Percentiles rank a stretch among this genome's conserved stretches.
These are phyloP conservation scores for Arion vulgaris DNA, from an alignment of 1,140 invertebrate species.

Conservation along the genomic window DNA sequence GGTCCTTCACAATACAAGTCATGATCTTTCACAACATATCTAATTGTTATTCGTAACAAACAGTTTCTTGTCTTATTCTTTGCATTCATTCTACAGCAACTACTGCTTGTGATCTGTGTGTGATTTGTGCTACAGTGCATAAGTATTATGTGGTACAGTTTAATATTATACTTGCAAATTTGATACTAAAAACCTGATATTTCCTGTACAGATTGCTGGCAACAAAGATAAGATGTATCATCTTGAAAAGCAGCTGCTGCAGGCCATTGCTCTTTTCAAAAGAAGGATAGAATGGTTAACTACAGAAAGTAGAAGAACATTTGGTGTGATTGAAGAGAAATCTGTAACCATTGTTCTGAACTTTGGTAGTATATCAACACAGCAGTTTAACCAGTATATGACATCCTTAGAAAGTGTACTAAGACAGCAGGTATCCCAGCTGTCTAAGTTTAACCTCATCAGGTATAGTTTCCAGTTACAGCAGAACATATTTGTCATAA, in stretches of 20 bases:
- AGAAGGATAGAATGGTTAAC: conserved; percentile 70
- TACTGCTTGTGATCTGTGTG: too few species aligned
- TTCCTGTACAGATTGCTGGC: conserved; percentile 58
- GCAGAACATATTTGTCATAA: too few species aligned
- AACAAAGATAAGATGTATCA: conserved; percentile 64
- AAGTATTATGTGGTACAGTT: too few species aligned
- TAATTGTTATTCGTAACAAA: too few species aligned
- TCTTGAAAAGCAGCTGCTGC: conserved; percentile 61
- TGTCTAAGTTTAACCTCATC: conserved; percentile 71
- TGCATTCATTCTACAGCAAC: too few species aligned
- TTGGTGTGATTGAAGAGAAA: conserved; percentile 71
- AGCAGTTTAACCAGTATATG: conserved; percentile 70
- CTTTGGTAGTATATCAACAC: conserved; percentile 66
- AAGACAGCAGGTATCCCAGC: conserved; percentile 68
- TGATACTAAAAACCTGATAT: too few species aligned
- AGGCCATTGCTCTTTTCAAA: conserved; percentile 66
- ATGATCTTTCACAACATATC: too few species aligned
- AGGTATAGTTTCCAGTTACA: conserved; percentile 51
- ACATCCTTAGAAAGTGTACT: conserved; percentile 67
- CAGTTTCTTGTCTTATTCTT: too few species aligned
- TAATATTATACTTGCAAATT: too few species aligned
- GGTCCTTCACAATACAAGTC: too few species aligned
- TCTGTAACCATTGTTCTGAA: conserved; percentile 69
- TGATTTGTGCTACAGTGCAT: too few species aligned
- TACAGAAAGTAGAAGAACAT: conserved; percentile 69